A percentile compares a stretch with the other conserved stretches of the same genome.
phyloP scores from a whole-genome alignment of 1,140 invertebrate genomes.

The Stegodyphus mimosarum region DNA sequence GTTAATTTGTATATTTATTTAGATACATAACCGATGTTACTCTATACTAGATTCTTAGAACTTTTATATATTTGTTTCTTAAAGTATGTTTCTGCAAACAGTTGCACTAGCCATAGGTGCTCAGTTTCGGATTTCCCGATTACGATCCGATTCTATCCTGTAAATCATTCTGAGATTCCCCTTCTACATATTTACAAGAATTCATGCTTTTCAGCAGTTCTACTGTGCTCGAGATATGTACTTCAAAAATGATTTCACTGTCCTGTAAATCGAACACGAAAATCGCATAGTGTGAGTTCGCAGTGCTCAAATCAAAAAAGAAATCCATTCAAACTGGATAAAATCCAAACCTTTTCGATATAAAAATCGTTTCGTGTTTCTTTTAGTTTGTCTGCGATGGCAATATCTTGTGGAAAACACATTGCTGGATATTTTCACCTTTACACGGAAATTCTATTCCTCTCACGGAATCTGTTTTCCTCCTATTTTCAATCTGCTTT shows the following conservation, averaged over 20 bases:
- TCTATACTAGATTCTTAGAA: too few relatives aligned
- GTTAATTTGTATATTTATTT: too few relatives aligned
- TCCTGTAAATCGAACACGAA: slow-evolving; percentile 49
- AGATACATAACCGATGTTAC: too few relatives aligned
- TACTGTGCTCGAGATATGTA: not conserved
- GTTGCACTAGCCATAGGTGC: too few relatives aligned
- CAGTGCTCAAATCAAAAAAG: not conserved
- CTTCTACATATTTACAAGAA: too few relatives aligned
- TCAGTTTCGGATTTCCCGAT: too few relatives aligned
- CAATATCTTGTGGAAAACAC: slow-evolving; percentile 48
- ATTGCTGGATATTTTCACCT: slow-evolving; percentile 51
- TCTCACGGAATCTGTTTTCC: slow-evolving; percentile 49
- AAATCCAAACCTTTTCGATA: not conserved
- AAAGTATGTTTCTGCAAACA: too few relatives aligned
- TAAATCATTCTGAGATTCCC: too few relatives aligned
- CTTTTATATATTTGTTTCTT: too few relatives aligned
- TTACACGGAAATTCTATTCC: slow-evolving; percentile 47
- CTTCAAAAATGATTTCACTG: slow-evolving; percentile 43
- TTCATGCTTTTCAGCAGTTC: not conserved
- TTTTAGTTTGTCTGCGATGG: slow-evolving; percentile 5
- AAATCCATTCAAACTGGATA: not conserved
- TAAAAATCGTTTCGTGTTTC: slow-evolving; percentile 6
- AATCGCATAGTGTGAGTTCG: slow-evolving; percentile 29
- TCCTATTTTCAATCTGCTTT: slow-evolving; percentile 58
- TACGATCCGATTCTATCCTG: too few relatives aligned